Conservation (phyloP, 2,113 vertebrate species). For the Zosterops hypoxanthus region DNA sequence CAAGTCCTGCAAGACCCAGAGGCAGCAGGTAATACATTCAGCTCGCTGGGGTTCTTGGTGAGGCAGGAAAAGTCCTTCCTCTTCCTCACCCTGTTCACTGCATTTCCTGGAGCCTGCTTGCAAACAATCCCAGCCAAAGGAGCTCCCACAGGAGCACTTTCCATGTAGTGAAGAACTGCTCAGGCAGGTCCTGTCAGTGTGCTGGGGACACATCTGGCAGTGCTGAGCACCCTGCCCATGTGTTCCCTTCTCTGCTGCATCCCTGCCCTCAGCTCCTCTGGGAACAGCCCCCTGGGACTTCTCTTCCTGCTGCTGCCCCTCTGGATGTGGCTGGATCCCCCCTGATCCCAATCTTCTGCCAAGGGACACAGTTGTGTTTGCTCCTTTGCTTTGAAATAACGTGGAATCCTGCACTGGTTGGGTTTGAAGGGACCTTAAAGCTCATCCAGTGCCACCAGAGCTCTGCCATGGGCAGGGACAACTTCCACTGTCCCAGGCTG, state of each 20-base stretch:
- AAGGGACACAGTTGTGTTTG: neutral
- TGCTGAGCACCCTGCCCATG: neutral
- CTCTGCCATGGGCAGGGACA: neutral
- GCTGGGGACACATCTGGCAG: neutral
- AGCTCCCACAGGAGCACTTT: neutral
- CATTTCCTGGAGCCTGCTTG: neutral
- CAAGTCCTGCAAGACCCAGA: neutral
- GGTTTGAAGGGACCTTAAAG: neutral
- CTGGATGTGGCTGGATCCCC: neutral
- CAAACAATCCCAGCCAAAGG: neutral
- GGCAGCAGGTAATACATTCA: neutral
- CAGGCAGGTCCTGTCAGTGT: neutral
- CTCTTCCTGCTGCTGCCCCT: neutral
- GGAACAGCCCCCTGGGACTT: neutral
- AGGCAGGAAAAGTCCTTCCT: neutral
- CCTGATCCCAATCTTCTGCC: neutral
- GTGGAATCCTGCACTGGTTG: neutral
- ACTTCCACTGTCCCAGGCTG: accelerated
- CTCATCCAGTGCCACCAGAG: accelerated
- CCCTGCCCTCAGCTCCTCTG: neutral
- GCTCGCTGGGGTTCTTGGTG: neutral
- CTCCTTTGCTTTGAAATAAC: neutral
- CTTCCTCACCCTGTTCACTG: neutral
- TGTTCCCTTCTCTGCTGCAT: neutral
- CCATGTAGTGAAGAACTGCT: neutral